phyloP scores from a whole-genome alignment of 1,140 invertebrate species.

The Zaprionus gabonicus region DNA sequence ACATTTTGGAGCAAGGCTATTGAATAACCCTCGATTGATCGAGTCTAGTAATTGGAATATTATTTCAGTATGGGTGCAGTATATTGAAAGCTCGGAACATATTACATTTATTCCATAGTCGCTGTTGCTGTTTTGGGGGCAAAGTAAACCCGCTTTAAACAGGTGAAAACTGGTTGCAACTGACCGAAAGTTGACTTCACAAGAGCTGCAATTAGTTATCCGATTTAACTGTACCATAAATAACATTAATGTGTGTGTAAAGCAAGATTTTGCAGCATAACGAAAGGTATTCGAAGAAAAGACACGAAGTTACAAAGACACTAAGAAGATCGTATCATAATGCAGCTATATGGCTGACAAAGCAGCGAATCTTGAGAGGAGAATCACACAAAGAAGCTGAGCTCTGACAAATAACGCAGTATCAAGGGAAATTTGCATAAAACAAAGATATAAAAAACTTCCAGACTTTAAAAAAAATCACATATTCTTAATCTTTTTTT shows the following conservation, averaged over 20 bases:
- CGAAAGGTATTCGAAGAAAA: not conserved
- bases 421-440: not conserved
- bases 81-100: constrained; percentile 1
- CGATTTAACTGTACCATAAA: constrained; percentile 11
- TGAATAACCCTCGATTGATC: not conserved
- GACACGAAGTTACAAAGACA: constrained; percentile 5
- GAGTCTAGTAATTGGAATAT: not conserved
- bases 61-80: not conserved
- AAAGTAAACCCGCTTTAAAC: constrained; percentile 1
- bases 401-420: not conserved
- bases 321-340: not conserved
- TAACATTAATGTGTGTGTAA: constrained; percentile 6
- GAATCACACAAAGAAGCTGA: not conserved
- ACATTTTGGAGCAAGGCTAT: constrained; percentile 4
- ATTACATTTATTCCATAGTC: constrained; percentile 7
- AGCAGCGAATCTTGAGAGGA: no score
- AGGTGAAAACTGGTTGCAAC: constrained; percentile 21
- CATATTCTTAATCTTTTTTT: not conserved
- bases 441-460: not conserved
- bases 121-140: not conserved
- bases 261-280: not conserved
- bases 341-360: not conserved
- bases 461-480: not conserved
- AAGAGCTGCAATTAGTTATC: constrained; percentile 11
- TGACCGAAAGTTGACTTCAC: constrained; percentile 9